Conservation (phyloP, 1,140 invertebrate species). For the Temnothorax longispinosus region DNA sequence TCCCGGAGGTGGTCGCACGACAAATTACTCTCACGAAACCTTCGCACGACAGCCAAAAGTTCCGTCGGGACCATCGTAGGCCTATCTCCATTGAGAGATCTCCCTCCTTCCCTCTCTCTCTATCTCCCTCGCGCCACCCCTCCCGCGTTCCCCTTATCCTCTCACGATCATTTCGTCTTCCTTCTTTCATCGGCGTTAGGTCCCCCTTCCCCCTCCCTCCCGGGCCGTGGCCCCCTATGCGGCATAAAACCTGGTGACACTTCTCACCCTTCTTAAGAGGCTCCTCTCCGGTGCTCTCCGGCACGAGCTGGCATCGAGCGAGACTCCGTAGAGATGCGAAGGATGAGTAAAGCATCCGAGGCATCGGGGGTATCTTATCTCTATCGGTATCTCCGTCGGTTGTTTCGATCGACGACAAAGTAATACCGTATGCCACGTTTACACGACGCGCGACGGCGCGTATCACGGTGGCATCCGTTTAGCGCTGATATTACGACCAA, state of each 20-base stretch:
- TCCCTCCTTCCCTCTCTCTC: conserved; percentile 58
- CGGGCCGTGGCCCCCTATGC: conserved; percentile 23
- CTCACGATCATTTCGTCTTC: conserved; percentile 53
- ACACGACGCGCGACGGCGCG: conserved; percentile 5
- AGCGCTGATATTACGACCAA: not conserved
- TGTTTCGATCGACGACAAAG: conserved; percentile 52
- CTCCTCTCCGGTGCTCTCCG: conserved; percentile 51
- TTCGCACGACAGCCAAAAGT: conserved; percentile 78
- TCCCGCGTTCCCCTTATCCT: not conserved
- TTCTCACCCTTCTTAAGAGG: conserved; percentile 81
- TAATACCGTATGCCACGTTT: conserved; percentile 49
- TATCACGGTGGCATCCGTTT: conserved; percentile 27
- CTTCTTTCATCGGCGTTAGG: conserved; percentile 42
- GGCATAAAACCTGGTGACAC: conserved; percentile 79
- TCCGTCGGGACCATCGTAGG: conserved; percentile 68
- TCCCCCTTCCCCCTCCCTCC: not conserved
- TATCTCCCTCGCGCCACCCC: not conserved
- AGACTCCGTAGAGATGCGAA: conserved; percentile 27
- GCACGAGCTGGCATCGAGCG: conserved; percentile 71
- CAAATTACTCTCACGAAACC: conserved; percentile 85
- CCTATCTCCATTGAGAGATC: conserved; percentile 84
- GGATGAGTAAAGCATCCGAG: conserved; percentile 42
- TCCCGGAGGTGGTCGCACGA: conserved; percentile 86
- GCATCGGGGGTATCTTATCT: conserved; percentile 58
- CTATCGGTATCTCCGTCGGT: conserved; percentile 52